Conservation (phyloP, 23 tunicate genomes). For the Trididemnum clinides region DNA sequence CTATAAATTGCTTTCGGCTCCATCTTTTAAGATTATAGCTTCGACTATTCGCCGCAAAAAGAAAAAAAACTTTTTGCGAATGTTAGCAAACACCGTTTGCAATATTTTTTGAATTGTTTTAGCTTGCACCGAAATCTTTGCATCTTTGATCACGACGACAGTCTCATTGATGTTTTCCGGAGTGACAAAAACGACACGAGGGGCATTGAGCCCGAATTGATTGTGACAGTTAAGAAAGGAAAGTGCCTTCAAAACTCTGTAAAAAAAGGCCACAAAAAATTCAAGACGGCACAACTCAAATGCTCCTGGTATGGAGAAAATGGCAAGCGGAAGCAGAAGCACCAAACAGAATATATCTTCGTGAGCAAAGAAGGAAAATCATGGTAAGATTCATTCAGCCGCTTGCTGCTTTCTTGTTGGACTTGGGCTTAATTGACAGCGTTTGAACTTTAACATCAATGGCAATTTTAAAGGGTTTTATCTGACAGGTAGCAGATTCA, state of each 20-base stretch:
- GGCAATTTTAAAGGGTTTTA: too few relatives aligned
- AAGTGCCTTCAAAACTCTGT: not conserved
- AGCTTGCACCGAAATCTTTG: not conserved
- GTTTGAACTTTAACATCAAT: too few relatives aligned
- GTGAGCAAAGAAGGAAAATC: slow-evolving; percentile 13
- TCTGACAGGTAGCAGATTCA: too few relatives aligned
- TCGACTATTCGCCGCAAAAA: too few relatives aligned
- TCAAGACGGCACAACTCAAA: not conserved
- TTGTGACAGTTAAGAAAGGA: not conserved
- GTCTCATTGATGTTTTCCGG: not conserved
- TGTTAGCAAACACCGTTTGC: too few relatives aligned
- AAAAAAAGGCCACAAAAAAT: not conserved
- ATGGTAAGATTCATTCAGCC: too few relatives aligned
- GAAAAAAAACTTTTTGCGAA: too few relatives aligned
- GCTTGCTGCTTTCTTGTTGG: too few relatives aligned
- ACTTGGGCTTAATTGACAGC: too few relatives aligned
- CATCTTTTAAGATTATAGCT: too few relatives aligned
- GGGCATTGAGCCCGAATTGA: not conserved
- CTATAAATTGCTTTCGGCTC: too few relatives aligned
- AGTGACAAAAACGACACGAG: slow-evolving; percentile 9
- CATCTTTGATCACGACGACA: not conserved
- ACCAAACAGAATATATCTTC: not conserved
- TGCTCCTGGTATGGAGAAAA: not conserved
- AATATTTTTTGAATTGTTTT: not conserved
- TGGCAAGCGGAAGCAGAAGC: slow-evolving; percentile 22